These are phyloP conservation scores for Encarsia formosa DNA, from an alignment of 2,888 invertebrate species.

Conservation along the genomic window DNA sequence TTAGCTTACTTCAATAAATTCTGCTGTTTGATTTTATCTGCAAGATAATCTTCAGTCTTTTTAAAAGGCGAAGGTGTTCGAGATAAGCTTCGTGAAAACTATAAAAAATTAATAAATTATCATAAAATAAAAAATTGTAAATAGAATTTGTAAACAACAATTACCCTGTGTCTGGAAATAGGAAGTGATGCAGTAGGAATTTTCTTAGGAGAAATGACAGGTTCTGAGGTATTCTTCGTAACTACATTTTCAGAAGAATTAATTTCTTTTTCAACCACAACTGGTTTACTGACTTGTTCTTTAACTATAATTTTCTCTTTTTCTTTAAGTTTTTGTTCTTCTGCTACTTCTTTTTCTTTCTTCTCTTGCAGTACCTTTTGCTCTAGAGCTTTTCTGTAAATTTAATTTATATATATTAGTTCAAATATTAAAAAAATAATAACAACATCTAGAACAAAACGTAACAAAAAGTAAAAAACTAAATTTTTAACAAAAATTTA, in stretches of 20 bases:
- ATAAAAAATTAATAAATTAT: slow-evolving; percentile 13
- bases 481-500: too few species aligned
- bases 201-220: slow-evolving; percentile 46
- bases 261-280: slow-evolving; percentile 20
- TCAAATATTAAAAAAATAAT: too few species aligned
- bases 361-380: slow-evolving; percentile 28
- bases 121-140: not conserved
- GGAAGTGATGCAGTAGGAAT: slow-evolving; percentile 38
- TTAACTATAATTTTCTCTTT: slow-evolving; percentile 40
- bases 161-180: slow-evolving; percentile 45
- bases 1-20: slow-evolving; percentile 12
- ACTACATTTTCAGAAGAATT: slow-evolving; percentile 38
- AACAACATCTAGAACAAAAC: too few species aligned
- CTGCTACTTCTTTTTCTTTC: slow-evolving; percentile 29
- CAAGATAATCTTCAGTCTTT: slow-evolving; percentile 54
- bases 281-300: slow-evolving; percentile 41
- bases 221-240: slow-evolving; percentile 10
- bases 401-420: not conserved
- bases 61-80: slow-evolving; percentile 83
- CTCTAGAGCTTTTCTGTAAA: slow-evolving; percentile 24
- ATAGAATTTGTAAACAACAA: slow-evolving; percentile 1
- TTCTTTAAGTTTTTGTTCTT: slow-evolving; percentile 35
- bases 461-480: too few species aligned
- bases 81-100: slow-evolving; percentile 74
- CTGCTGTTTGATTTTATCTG: slow-evolving; percentile 40